These are phyloP conservation scores for Apotomis capreana DNA, from an alignment of 2,888 invertebrate genomes.

Conservation along the genomic window DNA sequence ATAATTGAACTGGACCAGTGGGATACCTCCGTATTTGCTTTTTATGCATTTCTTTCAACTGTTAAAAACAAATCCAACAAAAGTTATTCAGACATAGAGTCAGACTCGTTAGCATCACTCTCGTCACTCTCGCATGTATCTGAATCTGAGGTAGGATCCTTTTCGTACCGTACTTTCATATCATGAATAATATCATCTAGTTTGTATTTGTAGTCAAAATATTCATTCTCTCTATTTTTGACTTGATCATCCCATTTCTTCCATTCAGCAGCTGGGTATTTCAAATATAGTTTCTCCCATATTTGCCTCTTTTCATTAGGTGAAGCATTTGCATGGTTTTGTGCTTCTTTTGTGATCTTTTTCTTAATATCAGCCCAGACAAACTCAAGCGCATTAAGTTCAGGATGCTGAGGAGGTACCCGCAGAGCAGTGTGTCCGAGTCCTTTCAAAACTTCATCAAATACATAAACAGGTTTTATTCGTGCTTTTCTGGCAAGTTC, in stretches of 20 bases:
- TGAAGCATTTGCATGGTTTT: background rate
- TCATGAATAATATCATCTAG: slow-evolving; percentile 4
- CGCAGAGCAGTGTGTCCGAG: slow-evolving; percentile 8
- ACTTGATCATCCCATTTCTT: slow-evolving; percentile 12
- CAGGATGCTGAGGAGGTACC: slow-evolving; percentile 3
- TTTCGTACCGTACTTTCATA: slow-evolving; percentile 1
- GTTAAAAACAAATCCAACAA: too few relatives aligned
- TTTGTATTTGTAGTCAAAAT: background rate
- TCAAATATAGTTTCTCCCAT: background rate
- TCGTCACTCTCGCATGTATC: slow-evolving; percentile 3
- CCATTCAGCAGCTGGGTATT: background rate
- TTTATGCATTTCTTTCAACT: background rate
- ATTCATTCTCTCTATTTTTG: background rate
- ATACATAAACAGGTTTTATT: background rate
- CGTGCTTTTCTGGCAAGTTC: background rate
- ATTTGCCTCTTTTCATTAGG: slow-evolving; percentile 2
- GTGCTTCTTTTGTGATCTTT: background rate
- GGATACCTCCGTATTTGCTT: too few relatives aligned
- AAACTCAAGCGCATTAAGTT: slow-evolving; percentile 8
- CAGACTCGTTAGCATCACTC: background rate
- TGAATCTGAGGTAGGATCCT: slow-evolving; percentile 1
- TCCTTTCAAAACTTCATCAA: slow-evolving; percentile 4
- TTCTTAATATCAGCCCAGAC: slow-evolving; percentile 17
- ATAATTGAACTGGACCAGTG: too few relatives aligned
- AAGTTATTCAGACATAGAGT: background rate